phyloP scores from a whole-genome alignment of 2,113 vertebrate species.

The Verasper variegatus region DNA sequence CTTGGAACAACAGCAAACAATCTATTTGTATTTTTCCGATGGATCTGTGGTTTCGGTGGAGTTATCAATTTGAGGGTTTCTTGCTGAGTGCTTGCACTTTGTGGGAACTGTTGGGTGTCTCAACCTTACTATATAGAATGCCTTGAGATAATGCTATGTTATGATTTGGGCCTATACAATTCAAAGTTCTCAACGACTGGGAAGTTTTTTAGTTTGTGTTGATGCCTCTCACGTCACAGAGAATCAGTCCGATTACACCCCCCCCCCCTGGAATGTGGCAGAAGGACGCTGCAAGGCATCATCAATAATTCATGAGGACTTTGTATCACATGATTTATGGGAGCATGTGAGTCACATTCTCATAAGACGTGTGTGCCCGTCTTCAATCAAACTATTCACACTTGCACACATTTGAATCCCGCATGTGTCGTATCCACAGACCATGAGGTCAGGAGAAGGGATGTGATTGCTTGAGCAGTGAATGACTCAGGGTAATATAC shows the following conservation, averaged over 20 bases:
- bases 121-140: too few relatives aligned
- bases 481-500: not conserved
- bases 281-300: conserved; percentile 25
- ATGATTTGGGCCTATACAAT: too few relatives aligned
- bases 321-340: conserved; percentile 66
- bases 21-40: not conserved
- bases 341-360: conserved; percentile 67
- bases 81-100: too few relatives aligned
- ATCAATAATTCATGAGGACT: conserved; percentile 63
- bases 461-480: not conserved
- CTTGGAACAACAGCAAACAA: not conserved
- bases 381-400: not conserved
- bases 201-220: not conserved
- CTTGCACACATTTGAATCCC: not conserved
- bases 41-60: too few relatives aligned
- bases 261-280: conserved; percentile 12
- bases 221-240: not conserved
- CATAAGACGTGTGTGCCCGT: conserved; percentile 8
- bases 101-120: too few relatives aligned
- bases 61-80: too few relatives aligned
- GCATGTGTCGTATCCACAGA: not conserved
- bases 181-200: not conserved
- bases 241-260: conserved; percentile 10
- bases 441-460: not conserved
- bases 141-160: too few relatives aligned